phyloP scores from a whole-genome alignment of 2,888 invertebrate species.

The Lasius platythorax region DNA sequence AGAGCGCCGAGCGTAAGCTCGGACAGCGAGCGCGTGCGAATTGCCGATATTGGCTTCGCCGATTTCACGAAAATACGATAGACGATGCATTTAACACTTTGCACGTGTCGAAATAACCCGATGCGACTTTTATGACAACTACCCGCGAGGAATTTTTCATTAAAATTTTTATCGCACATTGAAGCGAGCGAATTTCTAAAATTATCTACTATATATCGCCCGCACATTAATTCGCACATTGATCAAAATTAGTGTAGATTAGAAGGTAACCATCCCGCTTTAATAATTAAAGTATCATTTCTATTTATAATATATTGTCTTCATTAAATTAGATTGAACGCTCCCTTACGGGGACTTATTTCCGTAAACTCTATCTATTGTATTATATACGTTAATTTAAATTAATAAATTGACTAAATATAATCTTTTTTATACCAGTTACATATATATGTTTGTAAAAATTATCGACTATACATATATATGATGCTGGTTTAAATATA shows the following conservation, averaged over 20 bases:
- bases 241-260: background rate
- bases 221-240: background rate
- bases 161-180: background rate
- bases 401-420: no score
- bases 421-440: no score
- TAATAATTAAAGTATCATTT: background rate
- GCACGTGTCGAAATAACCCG: background rate
- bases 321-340: background rate
- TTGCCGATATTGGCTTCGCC: background rate
- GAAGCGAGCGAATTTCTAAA: background rate
- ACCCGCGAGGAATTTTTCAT: background rate
- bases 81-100: background rate
- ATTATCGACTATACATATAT: no score
- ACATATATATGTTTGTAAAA: no score
- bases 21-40: conserved; percentile 1
- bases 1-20: conserved; percentile 3
- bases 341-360: no score
- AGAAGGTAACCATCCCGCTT: background rate
- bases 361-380: no score
- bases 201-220: background rate
- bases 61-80: conserved; percentile 15
- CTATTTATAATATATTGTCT: background rate
- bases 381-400: no score
- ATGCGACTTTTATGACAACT: background rate
- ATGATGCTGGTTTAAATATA: no score